Conservation (phyloP, 2,888 invertebrate genomes). For the Hermaeophaga mercurialis region DNA sequence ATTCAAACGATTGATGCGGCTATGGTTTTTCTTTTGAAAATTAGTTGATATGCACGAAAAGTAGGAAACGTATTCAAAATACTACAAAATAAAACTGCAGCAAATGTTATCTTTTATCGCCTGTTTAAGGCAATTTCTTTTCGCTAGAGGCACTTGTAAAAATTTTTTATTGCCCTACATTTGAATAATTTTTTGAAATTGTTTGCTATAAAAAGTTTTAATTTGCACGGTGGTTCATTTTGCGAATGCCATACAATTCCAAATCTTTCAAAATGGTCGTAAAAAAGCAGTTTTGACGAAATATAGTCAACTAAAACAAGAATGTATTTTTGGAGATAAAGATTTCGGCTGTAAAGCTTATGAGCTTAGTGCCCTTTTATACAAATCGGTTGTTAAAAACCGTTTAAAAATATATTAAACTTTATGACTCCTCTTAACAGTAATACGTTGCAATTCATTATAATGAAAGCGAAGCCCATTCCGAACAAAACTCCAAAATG, state of each 20-base stretch:
- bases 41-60: not conserved
- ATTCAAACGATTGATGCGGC: not conserved
- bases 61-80: constrained; percentile 2
- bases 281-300: not conserved
- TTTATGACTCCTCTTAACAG: too few species aligned
- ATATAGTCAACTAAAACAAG: not conserved
- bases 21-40: not conserved
- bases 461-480: too few species aligned
- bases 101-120: not conserved
- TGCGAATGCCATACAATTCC: not conserved
- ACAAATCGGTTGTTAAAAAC: too few species aligned
- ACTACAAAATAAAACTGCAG: not conserved
- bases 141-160: not conserved
- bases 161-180: not conserved
- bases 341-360: too few species aligned
- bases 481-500: too few species aligned
- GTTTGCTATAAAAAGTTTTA: constrained; percentile 9
- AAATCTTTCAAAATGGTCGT: not conserved
- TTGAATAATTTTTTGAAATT: constrained; percentile 11
- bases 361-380: too few species aligned
- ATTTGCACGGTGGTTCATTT: not conserved
- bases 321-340: too few species aligned
- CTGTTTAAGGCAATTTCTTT: constrained; percentile 5
- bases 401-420: too few species aligned
- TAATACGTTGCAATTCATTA: too few species aligned